Percentiles rank a stretch among this genome's conserved stretches.
Evolutionary conservation across 2,113 vertebrate genomes (phyloP).

Genomic region (Collichthys lucidus): DNA sequence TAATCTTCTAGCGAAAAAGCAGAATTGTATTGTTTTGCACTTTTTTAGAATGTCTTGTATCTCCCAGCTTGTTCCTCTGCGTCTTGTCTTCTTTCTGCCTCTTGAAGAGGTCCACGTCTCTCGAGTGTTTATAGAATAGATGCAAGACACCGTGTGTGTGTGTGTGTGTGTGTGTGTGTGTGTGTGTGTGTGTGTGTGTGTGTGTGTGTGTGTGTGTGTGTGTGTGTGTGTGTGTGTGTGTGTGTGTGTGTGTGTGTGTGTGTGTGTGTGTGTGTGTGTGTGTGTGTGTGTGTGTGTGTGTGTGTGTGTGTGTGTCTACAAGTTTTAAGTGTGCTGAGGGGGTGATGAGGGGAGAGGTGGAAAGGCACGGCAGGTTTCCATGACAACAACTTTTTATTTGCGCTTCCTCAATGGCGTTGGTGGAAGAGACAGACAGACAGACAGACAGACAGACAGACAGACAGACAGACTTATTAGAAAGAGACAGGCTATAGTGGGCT

Average conservation of each 20-base stretch:
- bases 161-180: background rate
- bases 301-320: background rate
- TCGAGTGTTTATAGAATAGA: constrained; percentile 50
- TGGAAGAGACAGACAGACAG: constrained; percentile 43
- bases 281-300: background rate
- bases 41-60: background rate
- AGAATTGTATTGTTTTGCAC: constrained; percentile 13
- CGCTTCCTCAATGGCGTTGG: constrained; percentile 72
- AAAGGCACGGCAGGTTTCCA: constrained; percentile 78
- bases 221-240: background rate
- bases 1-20: background rate
- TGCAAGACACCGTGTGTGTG: constrained; percentile 1
- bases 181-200: background rate
- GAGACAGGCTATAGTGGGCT: constrained; percentile 64
- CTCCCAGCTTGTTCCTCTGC: constrained; percentile 10
- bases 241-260: background rate
- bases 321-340: constrained; percentile 55
- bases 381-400: constrained; percentile 82
- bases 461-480: constrained; percentile 55
- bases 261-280: background rate
- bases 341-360: constrained; percentile 64
- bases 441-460: constrained; percentile 1
- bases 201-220: background rate
- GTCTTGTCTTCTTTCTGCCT: constrained; percentile 32
- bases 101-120: constrained; percentile 47